phyloP scores from a whole-genome alignment of 1,140 invertebrate genomes.

The Drosophila truncata region DNA sequence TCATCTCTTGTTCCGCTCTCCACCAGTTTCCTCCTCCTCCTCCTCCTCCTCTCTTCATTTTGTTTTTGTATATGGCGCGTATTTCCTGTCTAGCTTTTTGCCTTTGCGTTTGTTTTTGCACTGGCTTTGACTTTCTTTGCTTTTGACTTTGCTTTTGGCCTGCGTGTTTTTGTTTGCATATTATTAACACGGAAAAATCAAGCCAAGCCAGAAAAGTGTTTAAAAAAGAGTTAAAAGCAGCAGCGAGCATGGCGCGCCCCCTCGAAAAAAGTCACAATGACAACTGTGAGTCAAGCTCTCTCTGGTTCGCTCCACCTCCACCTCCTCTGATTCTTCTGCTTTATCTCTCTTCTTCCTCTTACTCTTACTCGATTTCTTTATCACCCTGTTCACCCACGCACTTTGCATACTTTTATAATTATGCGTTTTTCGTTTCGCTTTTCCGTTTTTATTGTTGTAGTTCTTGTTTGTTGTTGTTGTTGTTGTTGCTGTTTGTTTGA shows the following conservation, averaged over 20 bases:
- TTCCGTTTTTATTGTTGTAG: slow-evolving; percentile 30
- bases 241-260: slow-evolving; percentile 29
- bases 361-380: slow-evolving; percentile 1
- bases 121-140: slow-evolving; percentile 38
- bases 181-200: slow-evolving; percentile 74
- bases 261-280: slow-evolving; percentile 43
- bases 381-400: slow-evolving; percentile 53
- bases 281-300: slow-evolving; percentile 39
- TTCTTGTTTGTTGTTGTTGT: slow-evolving; percentile 13
- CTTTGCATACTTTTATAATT: slow-evolving; percentile 74
- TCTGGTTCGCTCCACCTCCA: background rate
- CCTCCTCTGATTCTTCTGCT: background rate
- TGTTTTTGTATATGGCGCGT: slow-evolving; percentile 69
- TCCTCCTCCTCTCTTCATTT: slow-evolving; percentile 27
- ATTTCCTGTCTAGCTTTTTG: slow-evolving; percentile 68
- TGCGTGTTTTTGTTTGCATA: slow-evolving; percentile 75
- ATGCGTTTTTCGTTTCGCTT: slow-evolving; percentile 51
- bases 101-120: slow-evolving; percentile 37
- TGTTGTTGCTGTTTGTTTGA: slow-evolving; percentile 49
- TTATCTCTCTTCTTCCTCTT: background rate
- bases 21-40: slow-evolving; percentile 22
- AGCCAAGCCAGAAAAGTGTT: slow-evolving; percentile 48
- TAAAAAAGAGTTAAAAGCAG: slow-evolving; percentile 63
- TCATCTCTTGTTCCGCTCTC: slow-evolving; percentile 1
- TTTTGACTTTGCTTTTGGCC: slow-evolving; percentile 17